Evolutionary conservation across 2,888 invertebrate species (phyloP), one percentile per base, ranked within the genome.

Genomic region (Drosophila macrospina): DNA sequence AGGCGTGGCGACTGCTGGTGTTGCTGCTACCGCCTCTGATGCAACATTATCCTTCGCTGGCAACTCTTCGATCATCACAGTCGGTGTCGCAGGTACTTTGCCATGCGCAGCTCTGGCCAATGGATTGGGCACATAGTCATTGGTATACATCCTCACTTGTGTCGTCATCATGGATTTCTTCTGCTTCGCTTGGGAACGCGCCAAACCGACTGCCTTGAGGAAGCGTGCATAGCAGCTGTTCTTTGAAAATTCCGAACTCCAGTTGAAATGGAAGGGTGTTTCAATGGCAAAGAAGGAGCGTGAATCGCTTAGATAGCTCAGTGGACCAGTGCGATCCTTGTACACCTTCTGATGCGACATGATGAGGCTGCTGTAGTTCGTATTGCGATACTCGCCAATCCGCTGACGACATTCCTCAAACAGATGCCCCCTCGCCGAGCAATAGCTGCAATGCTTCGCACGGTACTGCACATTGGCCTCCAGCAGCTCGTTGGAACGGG

Each of bases 371-470:
- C 80, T 55, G 8, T 67, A 70, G 37, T 74, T 84, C 8, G 50
- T 37, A 61, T 71, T 16, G 39, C 61, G 91, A 76, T 88, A 92
- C 48, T 92, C 91, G 8, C 86, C 80, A n/a, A 91, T 85, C 5
- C 90, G 86, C 11, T 89, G 69, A 11, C 84, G 86, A 55, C 92
- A 92, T n/a, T 86, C 81, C 56, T 92, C 92, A 0, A 91, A 85
- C 26, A 90, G 81, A 84, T 94, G 94, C 0, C 94, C 94, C 10
- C 93, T 93, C 0, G 92, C 91, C 1, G 93, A 92, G 83, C 95
- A 94, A 26, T 94, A 93, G 75, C 94, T 94, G 90, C 94, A 94
- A 82, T 90, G 93, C 79, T 93, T 91, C 48, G 91, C 91, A 15
- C 74, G 91, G 47, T 90, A 89, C 54, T 80, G 75, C 5, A 91